Percentiles rank a stretch among this genome's conserved stretches.
These are phyloP conservation scores for Troides oblongomaculatus DNA, from an alignment of 2,888 invertebrate genomes.

Conservation along the genomic window DNA sequence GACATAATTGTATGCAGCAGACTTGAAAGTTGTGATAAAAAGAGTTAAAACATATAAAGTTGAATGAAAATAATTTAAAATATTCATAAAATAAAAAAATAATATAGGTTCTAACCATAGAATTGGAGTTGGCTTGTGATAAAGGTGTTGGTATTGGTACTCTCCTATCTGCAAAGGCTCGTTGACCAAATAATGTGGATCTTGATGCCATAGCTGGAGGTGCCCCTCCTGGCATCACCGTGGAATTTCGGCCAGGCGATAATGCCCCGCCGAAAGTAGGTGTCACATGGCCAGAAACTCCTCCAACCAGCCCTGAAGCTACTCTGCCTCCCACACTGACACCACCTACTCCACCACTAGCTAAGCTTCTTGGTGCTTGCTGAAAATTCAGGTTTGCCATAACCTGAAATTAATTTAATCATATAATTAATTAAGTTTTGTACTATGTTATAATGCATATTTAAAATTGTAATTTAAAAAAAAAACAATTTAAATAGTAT, in stretches of 20 bases:
- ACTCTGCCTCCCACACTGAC: constrained; percentile 78
- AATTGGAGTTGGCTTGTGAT: constrained; percentile 77
- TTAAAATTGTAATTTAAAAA: background rate
- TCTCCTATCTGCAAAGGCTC: constrained; percentile 89
- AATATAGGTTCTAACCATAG: constrained; percentile 60
- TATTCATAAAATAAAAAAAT: background rate
- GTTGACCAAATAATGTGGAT: constrained; percentile 87
- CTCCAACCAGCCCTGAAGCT: constrained; percentile 87
- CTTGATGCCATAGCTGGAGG: constrained; percentile 81
- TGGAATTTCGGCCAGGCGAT: constrained; percentile 68
- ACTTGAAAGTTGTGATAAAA: background rate
- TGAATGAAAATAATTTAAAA: background rate
- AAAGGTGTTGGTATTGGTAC: constrained; percentile 82
- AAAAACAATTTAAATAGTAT: too few species aligned
- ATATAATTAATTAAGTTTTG: too few species aligned
- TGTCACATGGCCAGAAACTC: constrained; percentile 81
- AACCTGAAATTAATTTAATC: constrained; percentile 77
- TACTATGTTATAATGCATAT: background rate
- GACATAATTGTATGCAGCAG: background rate
- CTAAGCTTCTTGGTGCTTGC: constrained; percentile 93
- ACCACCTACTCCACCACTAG: constrained; percentile 87
- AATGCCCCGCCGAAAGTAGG: constrained; percentile 74
- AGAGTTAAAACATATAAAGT: background rate
- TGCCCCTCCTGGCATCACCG: constrained; percentile 72
- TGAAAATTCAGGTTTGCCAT: constrained; percentile 97